phyloP scores from a whole-genome alignment of 2,888 invertebrate genomes.

The Ptychoptera albimana region DNA sequence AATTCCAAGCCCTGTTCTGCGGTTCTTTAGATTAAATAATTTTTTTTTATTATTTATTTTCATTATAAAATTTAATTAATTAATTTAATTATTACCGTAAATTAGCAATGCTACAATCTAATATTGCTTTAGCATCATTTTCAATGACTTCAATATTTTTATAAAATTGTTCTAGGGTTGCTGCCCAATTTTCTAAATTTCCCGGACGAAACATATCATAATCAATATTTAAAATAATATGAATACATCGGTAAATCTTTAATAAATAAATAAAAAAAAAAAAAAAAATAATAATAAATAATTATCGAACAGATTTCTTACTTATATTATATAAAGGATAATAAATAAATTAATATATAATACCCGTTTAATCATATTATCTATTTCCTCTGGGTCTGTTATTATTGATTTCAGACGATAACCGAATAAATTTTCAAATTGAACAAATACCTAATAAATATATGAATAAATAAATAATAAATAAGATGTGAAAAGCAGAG shows the following conservation, averaged over 20 bases:
- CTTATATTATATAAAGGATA: not conserved
- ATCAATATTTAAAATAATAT: slow-evolving; percentile 58
- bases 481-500: not conserved
- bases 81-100: slow-evolving; percentile 34
- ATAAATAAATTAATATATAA: slow-evolving; percentile 2
- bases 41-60: too few relatives aligned
- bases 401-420: slow-evolving; percentile 73
- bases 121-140: slow-evolving; percentile 65
- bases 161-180: slow-evolving; percentile 61
- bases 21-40: slow-evolving; percentile 33
- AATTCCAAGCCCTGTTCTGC: slow-evolving; percentile 71
- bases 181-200: slow-evolving; percentile 75
- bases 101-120: slow-evolving; percentile 71
- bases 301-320: slow-evolving; percentile 19
- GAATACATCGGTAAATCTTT: slow-evolving; percentile 59
- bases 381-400: slow-evolving; percentile 72
- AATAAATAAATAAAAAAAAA: slow-evolving; percentile 30
- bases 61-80: not conserved
- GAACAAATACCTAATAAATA: slow-evolving; percentile 39
- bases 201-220: slow-evolving; percentile 69
- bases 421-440: slow-evolving; percentile 82
- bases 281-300: too few relatives aligned
- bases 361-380: slow-evolving; percentile 44
- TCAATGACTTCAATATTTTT: slow-evolving; percentile 59
- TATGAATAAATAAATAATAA: too few relatives aligned